Conservation (phyloP, 53 echinoderm and acorn worm species). For the Pentamera pediparva region DNA sequence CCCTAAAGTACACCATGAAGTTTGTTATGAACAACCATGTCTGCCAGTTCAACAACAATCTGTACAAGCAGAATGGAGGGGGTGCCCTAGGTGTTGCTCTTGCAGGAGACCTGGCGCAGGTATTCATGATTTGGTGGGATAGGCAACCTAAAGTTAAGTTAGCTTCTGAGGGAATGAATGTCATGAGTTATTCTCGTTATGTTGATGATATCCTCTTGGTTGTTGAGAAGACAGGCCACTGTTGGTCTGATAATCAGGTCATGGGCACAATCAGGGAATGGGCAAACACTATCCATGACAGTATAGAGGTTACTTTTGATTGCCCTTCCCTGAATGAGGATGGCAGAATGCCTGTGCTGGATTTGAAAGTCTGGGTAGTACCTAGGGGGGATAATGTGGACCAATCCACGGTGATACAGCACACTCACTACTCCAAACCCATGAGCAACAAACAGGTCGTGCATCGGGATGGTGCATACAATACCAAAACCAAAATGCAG, state of each 20-base stretch:
- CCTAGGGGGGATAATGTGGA: background rate
- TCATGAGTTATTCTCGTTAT: background rate
- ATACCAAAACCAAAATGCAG: background rate
- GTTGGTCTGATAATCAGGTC: background rate
- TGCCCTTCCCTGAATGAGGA: background rate
- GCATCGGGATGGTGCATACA: background rate
- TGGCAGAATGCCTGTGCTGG: constrained; percentile 1
- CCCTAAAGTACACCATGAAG: background rate
- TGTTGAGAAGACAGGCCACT: background rate
- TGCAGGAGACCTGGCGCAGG: constrained; percentile 7
- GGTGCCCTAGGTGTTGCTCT: constrained; percentile 3
- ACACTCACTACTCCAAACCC: background rate
- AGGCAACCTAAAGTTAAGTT: too few relatives aligned
- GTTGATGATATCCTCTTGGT: background rate
- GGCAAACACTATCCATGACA: background rate
- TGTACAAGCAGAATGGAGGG: constrained; percentile 5
- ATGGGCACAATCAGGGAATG: background rate
- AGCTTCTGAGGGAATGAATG: too few relatives aligned
- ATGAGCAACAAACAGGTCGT: constrained; percentile 6
- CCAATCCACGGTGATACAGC: background rate
- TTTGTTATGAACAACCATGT: constrained; percentile 10
- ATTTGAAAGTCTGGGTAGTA: background rate
- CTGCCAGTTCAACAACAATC: constrained; percentile 2
- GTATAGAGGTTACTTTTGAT: background rate
- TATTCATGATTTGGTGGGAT: constrained; percentile 5